phyloP scores from a whole-genome alignment of 1,140 invertebrate genomes.

The Ctenoplectra terminalis region DNA sequence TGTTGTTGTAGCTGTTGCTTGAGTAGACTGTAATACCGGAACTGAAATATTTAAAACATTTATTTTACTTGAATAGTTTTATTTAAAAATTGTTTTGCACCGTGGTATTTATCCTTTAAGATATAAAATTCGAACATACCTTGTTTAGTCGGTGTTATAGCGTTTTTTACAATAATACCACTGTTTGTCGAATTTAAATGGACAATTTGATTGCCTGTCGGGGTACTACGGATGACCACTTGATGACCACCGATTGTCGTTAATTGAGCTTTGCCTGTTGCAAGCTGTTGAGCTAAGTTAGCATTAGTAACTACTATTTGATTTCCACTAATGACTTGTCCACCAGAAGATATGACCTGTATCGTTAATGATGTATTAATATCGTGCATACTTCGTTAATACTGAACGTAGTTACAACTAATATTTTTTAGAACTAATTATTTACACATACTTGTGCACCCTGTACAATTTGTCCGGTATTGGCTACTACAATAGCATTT shows the following conservation, averaged over 20 bases:
- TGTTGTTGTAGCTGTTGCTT: slow-evolving; percentile 51
- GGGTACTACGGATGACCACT: slow-evolving; percentile 87
- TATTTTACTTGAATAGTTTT: neutral
- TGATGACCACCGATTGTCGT: slow-evolving; percentile 93
- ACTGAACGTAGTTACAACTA: neutral
- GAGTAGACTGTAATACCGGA: slow-evolving; percentile 47
- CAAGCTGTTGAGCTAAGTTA: slow-evolving; percentile 89
- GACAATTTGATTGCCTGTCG: slow-evolving; percentile 88
- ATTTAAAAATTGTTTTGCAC: neutral
- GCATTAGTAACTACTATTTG: slow-evolving; percentile 91
- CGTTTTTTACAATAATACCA: slow-evolving; percentile 79
- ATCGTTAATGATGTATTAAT: slow-evolving; percentile 44
- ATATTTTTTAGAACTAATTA: slow-evolving; percentile 6
- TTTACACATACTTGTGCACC: slow-evolving; percentile 73
- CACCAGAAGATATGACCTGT: slow-evolving; percentile 82
- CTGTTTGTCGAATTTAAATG: slow-evolving; percentile 78
- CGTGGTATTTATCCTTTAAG: neutral
- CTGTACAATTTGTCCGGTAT: slow-evolving; percentile 78
- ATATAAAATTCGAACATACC: slow-evolving; percentile 54
- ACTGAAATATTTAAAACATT: slow-evolving; percentile 15
- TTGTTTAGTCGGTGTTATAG: slow-evolving; percentile 72
- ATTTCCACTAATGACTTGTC: slow-evolving; percentile 80
- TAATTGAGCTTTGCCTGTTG: slow-evolving; percentile 90
- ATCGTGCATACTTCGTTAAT: neutral
- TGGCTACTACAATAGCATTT: slow-evolving; percentile 77